Evolutionary conservation across 2,113 vertebrate species (phyloP), one percentile per base, ranked within the genome.

Genomic region (Lepidothrix coronata): DNA sequence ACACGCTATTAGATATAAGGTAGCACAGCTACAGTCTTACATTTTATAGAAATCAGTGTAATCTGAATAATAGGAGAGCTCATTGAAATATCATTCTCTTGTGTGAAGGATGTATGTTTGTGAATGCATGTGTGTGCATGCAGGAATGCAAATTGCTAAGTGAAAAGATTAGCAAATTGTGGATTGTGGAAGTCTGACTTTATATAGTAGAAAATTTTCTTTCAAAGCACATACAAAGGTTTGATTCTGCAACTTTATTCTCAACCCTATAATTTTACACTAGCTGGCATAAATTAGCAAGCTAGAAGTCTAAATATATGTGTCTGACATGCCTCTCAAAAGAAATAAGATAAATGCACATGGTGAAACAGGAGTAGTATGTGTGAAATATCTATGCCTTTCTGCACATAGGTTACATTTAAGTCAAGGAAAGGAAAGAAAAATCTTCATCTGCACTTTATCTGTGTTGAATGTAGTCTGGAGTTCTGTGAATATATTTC

Each of bases 211-310:
- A 81, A 77, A 63, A 76, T 86, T 86, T 92, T 85, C 76, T 85
- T 88, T 72, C 73, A 49, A 74, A 77, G 75, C 76, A 62, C 73
- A 68, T 95, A 65, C 44, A 95, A 96, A 95, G 93, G 85, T 96
- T 95, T 96, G 88, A 96, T 95, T 95, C 91, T 93, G 85, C 90
- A 96, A 92, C 91, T 96, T 94, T 71, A 67, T 77, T 90, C 81
- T 77, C 73, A 88, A 89, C 81, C 94, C 89, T 96, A 52, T 96
- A 96, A 97, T 97, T 97, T 97, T 94, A 90, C 91, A 89, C 91
- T 95, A 89, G 89, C 93, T 97, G 91, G 94, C 94, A 96, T 97
- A 96, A 97, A 96, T 97, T 97, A 97, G 76, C 81, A 85, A 96
- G 52, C 59, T 85, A 46, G 82, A 92, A 95, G 58, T 79, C 92